Conservation (phyloP, 2,888 invertebrate species). For the Rhamnusium bicolor region DNA sequence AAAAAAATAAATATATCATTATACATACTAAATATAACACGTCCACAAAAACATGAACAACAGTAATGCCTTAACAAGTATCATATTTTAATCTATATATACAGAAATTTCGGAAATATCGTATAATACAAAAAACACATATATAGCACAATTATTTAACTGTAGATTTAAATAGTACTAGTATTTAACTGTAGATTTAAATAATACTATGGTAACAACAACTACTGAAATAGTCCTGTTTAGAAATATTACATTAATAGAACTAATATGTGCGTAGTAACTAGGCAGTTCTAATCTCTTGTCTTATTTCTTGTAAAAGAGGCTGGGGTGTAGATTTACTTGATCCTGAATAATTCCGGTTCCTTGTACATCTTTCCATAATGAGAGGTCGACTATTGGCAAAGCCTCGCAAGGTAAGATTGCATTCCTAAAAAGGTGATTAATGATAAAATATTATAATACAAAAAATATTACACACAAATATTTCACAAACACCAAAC, state of each 20-base stretch:
- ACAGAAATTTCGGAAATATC: background rate
- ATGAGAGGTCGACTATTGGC: slow-evolving; percentile 74
- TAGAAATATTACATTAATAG: too few species aligned
- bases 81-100: background rate
- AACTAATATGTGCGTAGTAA: too few species aligned
- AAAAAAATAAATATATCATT: slow-evolving; percentile 2
- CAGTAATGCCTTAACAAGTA: background rate
- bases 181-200: too few species aligned
- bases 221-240: too few species aligned
- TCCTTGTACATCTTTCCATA: slow-evolving; percentile 72
- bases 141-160: background rate
- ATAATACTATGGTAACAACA: background rate
- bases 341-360: background rate
- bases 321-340: background rate
- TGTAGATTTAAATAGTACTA: too few species aligned
- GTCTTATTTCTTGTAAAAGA: background rate
- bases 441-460: background rate
- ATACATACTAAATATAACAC: background rate
- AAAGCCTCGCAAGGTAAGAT: slow-evolving; percentile 74
- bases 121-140: background rate
- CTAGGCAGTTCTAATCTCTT: background rate
- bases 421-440: slow-evolving; percentile 73
- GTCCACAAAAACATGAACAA: background rate
- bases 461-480: too few species aligned
- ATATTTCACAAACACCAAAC: too few species aligned